Base-by-base conservation (phyloP, 2,113 vertebrate genomes). In the Oplegnathus fasciatus region DNA sequence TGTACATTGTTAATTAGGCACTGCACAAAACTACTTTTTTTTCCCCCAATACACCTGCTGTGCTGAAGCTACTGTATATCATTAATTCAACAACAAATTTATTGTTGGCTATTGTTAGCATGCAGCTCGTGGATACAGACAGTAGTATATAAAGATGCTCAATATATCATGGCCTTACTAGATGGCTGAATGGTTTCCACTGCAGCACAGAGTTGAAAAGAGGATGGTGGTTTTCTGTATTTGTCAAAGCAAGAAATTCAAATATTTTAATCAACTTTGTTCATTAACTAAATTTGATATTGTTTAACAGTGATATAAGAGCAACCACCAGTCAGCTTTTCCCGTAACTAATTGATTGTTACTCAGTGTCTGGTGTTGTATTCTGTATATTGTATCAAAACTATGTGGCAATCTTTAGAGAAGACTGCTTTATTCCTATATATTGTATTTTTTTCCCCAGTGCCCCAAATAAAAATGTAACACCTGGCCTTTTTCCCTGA, bases 21-120 rank as follows among this genome's bases (percentile, higher is more conserved):
- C 18, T 15, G 28, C 22, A 82, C 28, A 58, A 34, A 68, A 52
- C 10, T 24, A 34, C n/a, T 9, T 50, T 54, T 34, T 48, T 32
- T 34, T 50, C 32, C 18, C 13, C 46, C 22, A 78, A 34, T 20
- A 48, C 30, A 75, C 40, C 66, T 52, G 58, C 74, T 72, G 42
- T 76, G 78, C 46, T 40, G 28, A 77, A 77, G 40, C 57, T 30
- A 30, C 14, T 69, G 24, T 40, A 30, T 54, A 73, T 79, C 30
- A 82, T 73, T 44, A 44, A 72, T 60, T 66, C 26, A 64, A 66
- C 20, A 81, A 75, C 28, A 71, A 72, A 75, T 26, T n/a, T n/a
- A n/a, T n/a, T n/a, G n/a, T n/a, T 28, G 18, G 24, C 28, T 64
- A 22, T 54, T 68, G 30, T 71, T 77, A 64, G 57, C 30, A 61